A percentile compares a stretch with the other conserved stretches of the same genome.
Conservation (phyloP, 2,113 vertebrate species). For the Ptyas mucosa region DNA sequence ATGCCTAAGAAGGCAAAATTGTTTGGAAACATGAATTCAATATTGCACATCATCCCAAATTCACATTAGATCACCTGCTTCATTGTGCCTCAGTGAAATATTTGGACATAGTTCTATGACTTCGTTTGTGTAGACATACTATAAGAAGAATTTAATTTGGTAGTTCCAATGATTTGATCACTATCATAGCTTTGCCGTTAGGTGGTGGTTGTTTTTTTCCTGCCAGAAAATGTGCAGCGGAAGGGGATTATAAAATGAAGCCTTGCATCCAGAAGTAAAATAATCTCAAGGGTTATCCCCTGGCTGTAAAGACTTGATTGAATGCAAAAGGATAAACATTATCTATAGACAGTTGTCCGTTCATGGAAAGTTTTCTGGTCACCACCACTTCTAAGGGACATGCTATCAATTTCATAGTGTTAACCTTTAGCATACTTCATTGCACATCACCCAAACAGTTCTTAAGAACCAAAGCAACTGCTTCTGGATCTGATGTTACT, state of each 20-base stretch:
- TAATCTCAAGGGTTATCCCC: not conserved
- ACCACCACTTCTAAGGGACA: not conserved
- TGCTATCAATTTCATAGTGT: slow-evolving; percentile 2
- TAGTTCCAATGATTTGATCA: not conserved
- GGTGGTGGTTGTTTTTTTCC: not conserved
- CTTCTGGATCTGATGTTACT: slow-evolving; percentile 5
- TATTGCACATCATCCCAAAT: not conserved
- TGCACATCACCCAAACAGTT: not conserved
- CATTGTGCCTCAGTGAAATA: not conserved
- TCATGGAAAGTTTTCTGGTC: not conserved
- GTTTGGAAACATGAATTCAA: not conserved
- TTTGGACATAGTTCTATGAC: not conserved
- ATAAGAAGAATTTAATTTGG: not conserved
- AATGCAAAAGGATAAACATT: not conserved
- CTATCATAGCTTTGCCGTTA: not conserved
- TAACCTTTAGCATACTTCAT: not conserved
- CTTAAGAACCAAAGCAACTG: slow-evolving; percentile 22
- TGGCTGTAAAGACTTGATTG: not conserved
- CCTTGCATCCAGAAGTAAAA: not conserved
- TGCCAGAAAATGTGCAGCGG: not conserved
- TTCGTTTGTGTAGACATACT: not conserved
- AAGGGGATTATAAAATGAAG: not conserved
- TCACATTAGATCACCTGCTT: not conserved
- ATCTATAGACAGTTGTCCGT: not conserved
- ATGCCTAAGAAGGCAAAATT: not conserved